Conservation (phyloP, 2,888 invertebrate species). For the Gymnoscelis rufifasciata region DNA sequence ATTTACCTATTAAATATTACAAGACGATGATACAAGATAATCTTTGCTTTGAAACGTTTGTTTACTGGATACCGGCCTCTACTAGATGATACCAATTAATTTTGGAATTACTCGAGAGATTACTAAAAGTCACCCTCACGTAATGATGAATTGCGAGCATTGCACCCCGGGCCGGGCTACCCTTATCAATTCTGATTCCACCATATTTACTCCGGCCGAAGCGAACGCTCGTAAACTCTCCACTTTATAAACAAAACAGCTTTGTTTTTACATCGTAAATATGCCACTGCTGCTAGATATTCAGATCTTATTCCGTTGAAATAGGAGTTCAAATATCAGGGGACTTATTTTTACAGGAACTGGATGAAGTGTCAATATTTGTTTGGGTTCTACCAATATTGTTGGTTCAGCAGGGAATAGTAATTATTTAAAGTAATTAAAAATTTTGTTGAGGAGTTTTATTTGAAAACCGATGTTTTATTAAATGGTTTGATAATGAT, state of each 20-base stretch:
- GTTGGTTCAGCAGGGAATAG: not conserved
- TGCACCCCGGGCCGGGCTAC: conserved; percentile 9
- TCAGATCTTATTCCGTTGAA: not conserved
- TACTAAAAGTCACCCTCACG: not conserved
- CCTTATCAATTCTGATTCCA: conserved; percentile 20
- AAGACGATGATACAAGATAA: too few relatives aligned
- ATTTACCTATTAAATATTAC: too few relatives aligned
- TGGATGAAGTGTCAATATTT: conserved; percentile 54
- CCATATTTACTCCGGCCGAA: conserved; percentile 25
- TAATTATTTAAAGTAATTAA: not conserved
- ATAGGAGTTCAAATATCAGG: conserved; percentile 31
- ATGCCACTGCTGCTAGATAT: conserved; percentile 16
- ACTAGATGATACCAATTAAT: not conserved
- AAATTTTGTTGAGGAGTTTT: too few relatives aligned
- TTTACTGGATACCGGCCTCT: too few relatives aligned
- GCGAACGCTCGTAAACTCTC: conserved; percentile 15
- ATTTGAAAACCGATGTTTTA: too few relatives aligned
- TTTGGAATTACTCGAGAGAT: not conserved
- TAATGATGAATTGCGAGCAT: conserved; percentile 3
- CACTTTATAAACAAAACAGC: conserved; percentile 28
- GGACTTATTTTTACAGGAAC: conserved; percentile 55
- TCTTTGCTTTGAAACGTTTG: too few relatives aligned
- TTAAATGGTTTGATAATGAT: too few relatives aligned
- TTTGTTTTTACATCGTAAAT: conserved; percentile 49
- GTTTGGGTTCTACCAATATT: conserved; percentile 34